phyloP scores from a whole-genome alignment of 2,797 vertebrate genomes.

The Fistularia commersonii region DNA sequence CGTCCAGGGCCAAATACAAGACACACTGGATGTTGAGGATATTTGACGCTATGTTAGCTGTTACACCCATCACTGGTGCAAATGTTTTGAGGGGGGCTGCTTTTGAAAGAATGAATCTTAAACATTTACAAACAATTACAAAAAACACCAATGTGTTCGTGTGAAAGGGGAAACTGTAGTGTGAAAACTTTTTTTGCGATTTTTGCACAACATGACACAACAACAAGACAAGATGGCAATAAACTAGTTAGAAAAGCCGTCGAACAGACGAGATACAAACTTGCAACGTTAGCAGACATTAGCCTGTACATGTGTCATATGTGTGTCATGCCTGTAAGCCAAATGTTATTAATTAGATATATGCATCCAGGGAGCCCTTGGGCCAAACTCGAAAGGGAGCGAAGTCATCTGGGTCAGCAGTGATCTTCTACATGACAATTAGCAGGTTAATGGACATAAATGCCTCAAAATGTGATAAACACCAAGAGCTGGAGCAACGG shows the following conservation, averaged over 20 bases:
- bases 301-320: conserved; percentile 38
- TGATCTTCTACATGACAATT: conserved; percentile 31
- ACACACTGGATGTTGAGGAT: too few species aligned
- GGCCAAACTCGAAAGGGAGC: conserved; percentile 44
- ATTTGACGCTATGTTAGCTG: too few species aligned
- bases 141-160: too few species aligned
- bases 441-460: conserved; percentile 18
- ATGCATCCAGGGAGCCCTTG: conserved; percentile 20
- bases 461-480: background rate
- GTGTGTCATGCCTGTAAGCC: conserved; percentile 37
- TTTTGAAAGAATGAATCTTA: too few species aligned
- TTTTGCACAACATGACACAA: background rate
- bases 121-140: too few species aligned
- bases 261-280: background rate
- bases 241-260: background rate
- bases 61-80: too few species aligned
- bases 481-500: background rate
- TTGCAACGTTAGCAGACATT: background rate
- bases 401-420: conserved; percentile 49
- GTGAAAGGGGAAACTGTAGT: too few species aligned
- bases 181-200: too few species aligned
- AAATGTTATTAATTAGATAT: conserved; percentile 53
- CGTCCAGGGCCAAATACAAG: too few species aligned
- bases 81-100: too few species aligned
- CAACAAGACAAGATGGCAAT: background rate